phyloP scores from a whole-genome alignment of 2,888 invertebrate genomes.

The Capitulum mitella region DNA sequence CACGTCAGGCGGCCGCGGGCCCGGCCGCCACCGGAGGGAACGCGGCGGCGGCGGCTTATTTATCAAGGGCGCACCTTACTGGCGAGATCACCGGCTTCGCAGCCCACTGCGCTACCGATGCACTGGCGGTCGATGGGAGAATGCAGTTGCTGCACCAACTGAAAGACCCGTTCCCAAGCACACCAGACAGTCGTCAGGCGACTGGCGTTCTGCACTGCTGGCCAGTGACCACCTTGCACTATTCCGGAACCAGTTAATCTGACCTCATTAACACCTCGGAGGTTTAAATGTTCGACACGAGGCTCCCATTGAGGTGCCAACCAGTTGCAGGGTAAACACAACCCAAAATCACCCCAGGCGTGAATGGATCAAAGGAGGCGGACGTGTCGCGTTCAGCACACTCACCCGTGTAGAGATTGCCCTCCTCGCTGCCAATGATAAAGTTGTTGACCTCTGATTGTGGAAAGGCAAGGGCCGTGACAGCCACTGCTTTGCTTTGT shows the following conservation, averaged over 20 bases:
- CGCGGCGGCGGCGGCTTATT: not conserved
- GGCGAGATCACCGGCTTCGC: too few species aligned
- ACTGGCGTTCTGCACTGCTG: too few species aligned
- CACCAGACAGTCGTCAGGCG: too few species aligned
- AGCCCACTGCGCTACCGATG: too few species aligned
- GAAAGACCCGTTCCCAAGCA: too few species aligned
- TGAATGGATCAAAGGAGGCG: too few species aligned
- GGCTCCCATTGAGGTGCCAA: not conserved
- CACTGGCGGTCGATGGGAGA: not conserved
- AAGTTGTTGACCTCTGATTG: slow-evolving; percentile 95
- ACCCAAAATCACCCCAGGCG: too few species aligned
- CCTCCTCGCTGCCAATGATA: slow-evolving; percentile 88
- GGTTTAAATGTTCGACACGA: too few species aligned
- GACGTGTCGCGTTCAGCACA: too few species aligned
- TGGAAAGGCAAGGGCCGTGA: slow-evolving; percentile 83
- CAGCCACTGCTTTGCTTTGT: slow-evolving; percentile 84
- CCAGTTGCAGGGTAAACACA: not conserved
- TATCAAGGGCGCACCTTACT: too few species aligned
- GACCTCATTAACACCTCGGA: too few species aligned
- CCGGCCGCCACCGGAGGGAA: not conserved
- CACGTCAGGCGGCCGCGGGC: not conserved
- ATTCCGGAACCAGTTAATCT: not conserved
- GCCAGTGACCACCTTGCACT: too few species aligned
- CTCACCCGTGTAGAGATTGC: slow-evolving; percentile 67
- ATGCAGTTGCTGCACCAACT: not conserved